These are phyloP conservation scores for Cacatua alba DNA, from an alignment of 2,113 vertebrate species.

Conservation along the genomic window DNA sequence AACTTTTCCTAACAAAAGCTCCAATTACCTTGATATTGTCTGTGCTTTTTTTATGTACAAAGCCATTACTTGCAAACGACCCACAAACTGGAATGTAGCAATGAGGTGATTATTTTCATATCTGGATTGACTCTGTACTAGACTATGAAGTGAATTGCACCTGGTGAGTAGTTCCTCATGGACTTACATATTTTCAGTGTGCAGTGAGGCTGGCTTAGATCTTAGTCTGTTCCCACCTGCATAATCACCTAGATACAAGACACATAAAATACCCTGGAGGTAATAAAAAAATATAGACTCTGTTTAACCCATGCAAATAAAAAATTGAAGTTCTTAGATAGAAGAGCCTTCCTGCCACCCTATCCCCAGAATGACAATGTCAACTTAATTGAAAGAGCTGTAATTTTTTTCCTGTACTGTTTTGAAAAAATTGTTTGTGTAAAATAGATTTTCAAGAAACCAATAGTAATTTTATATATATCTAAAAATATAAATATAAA, in stretches of 20 bases:
- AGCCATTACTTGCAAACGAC: background rate
- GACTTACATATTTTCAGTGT: rapidly evolving
- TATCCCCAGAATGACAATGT: background rate
- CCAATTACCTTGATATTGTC: background rate
- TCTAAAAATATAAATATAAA: background rate
- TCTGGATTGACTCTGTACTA: background rate
- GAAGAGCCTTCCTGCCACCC: background rate
- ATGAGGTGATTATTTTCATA: background rate
- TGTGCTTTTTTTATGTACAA: background rate
- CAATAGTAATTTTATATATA: background rate
- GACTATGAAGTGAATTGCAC: background rate
- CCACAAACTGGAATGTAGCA: background rate
- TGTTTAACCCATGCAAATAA: background rate
- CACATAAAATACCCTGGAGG: background rate
- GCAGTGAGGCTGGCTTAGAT: background rate
- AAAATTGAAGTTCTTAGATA: background rate
- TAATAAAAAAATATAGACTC: background rate
- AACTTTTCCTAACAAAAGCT: background rate
- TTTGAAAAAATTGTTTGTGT: background rate
- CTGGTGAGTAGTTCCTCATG: background rate
- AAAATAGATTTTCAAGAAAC: background rate
- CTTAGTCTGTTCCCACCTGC: background rate
- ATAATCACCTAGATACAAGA: background rate
- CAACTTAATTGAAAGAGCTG: background rate
- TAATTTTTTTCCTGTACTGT: background rate